Evolutionary conservation across 92 coral and sea anemone species (phyloP).

Genomic region (Ricordea florida): DNA sequence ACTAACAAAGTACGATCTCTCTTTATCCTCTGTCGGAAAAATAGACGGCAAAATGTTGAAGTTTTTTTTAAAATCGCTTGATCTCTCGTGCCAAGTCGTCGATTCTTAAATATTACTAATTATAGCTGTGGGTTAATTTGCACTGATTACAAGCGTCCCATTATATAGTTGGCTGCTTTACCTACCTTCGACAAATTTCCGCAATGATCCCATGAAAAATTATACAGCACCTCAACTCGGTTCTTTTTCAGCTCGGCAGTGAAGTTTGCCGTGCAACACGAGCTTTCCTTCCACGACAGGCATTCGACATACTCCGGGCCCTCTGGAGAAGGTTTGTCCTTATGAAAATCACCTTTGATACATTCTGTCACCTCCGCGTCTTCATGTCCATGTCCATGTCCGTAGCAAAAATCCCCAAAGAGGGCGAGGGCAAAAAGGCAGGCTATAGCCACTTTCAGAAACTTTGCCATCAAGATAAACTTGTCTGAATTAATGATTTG

Average conservation of each 20-base stretch:
- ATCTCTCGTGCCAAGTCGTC: no score
- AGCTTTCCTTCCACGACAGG: conserved; percentile 71
- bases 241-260: conserved; percentile 60
- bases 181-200: conserved; percentile 76
- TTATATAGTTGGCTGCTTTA: not conserved
- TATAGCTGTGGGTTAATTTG: no score
- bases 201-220: conserved; percentile 91
- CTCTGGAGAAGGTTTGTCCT: conserved; percentile 69
- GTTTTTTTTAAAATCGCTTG: no score
- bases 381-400: no score
- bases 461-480: conserved; percentile 14
- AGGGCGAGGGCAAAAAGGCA: not conserved
- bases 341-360: conserved; percentile 68
- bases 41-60: no score
- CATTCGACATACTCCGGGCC: conserved; percentile 71
- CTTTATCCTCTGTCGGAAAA: no score
- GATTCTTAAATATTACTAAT: no score
- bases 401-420: not conserved
- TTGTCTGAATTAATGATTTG: no score
- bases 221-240: conserved; percentile 69
- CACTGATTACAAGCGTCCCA: not conserved
- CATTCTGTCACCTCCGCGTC: conserved; percentile 51
- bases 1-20: no score
- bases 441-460: not conserved
- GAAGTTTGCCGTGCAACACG: conserved; percentile 86